Conservation (phyloP, 2,888 invertebrate genomes). For the Phania funesta region DNA sequence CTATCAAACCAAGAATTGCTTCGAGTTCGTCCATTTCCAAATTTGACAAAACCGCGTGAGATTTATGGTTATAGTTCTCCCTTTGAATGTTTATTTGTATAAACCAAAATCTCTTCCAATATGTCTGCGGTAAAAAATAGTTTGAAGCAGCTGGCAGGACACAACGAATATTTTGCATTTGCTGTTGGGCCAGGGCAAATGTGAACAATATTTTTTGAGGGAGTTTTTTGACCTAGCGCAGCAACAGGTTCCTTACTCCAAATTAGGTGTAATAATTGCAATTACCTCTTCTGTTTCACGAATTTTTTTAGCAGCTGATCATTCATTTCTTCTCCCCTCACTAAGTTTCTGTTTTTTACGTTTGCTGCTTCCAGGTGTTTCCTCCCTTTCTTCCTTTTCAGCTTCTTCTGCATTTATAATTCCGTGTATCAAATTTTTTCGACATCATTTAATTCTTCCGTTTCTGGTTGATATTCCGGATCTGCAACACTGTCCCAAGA, state of each 20-base stretch:
- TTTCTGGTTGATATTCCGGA: constrained; percentile 18
- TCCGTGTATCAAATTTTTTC: constrained; percentile 9
- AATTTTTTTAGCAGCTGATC: not conserved
- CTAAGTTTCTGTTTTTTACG: constrained; percentile 8
- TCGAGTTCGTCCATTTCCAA: constrained; percentile 37
- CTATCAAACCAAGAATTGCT: constrained; percentile 4
- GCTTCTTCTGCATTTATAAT: constrained; percentile 13
- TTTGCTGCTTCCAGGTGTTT: constrained; percentile 19
- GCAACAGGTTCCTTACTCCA: too few relatives aligned
- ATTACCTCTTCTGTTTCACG: not conserved
- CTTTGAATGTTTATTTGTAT: constrained; percentile 42
- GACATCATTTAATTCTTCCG: constrained; percentile 15
- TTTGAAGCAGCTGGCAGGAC: constrained; percentile 27
- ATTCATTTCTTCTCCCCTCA: constrained; percentile 7
- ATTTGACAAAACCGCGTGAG: constrained; percentile 33
- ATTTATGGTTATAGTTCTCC: constrained; percentile 20
- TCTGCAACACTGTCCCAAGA: constrained; percentile 14
- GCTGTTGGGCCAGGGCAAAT: constrained; percentile 8
- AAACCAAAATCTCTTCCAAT: constrained; percentile 36
- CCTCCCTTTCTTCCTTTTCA: constrained; percentile 1
- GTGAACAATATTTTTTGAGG: constrained; percentile 37
- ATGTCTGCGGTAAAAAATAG: constrained; percentile 18
- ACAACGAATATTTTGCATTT: constrained; percentile 1
- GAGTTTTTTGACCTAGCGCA: too few relatives aligned
- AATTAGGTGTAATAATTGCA: constrained; percentile 2